Base-by-base conservation (phyloP, 2,888 invertebrate species). In the Hypomecis atomaria region DNA sequence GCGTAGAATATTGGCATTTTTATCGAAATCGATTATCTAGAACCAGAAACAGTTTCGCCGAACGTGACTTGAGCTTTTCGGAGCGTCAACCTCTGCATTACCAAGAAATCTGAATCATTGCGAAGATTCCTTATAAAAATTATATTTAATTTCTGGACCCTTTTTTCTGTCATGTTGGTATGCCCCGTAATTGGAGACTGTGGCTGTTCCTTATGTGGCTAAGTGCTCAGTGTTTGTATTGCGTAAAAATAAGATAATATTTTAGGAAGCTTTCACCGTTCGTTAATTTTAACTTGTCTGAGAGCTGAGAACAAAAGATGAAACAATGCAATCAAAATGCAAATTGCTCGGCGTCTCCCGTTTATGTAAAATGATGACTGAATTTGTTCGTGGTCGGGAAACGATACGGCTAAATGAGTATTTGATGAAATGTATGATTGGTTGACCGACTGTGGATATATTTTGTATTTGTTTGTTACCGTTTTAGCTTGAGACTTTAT, bases 151-250 rank as follows among this genome's bases (percentile, higher is more conserved):
- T 63, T 65, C 50, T 42, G 33, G 10, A 49, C 54, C 63, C 57
- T 75, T 76, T 76, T 74, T 75, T 74, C 69, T 73, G 73, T 67
- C 67, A 50, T 64, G 71, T 67, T 38, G 59, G 56, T 52, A 56
- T 53, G 55, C 56, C 34, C 37, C 65, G 77, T 66, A 77, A 78
- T 70, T 55, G 66, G 76, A 76, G 69, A 73, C 67, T 65, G 68
- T 70, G 69, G 72, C 67, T 65, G 68, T 70, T 66, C 72, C 66
- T 62, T 72, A 67, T 72, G 76, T 64, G 66, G 75, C 70, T 78
- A 77, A 83, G 77, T 82, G 83, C 78, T 74, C 48, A 42, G 59
- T 79, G 74, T 79, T 79, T 81, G 68, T 72, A 67, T 74, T 53
- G 50, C 59, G 7, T 61, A 37, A 53, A 60, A 59, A 36, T n/a